Conservation (phyloP, 1,140 invertebrate genomes). For the Palaemon carinicauda region DNA sequence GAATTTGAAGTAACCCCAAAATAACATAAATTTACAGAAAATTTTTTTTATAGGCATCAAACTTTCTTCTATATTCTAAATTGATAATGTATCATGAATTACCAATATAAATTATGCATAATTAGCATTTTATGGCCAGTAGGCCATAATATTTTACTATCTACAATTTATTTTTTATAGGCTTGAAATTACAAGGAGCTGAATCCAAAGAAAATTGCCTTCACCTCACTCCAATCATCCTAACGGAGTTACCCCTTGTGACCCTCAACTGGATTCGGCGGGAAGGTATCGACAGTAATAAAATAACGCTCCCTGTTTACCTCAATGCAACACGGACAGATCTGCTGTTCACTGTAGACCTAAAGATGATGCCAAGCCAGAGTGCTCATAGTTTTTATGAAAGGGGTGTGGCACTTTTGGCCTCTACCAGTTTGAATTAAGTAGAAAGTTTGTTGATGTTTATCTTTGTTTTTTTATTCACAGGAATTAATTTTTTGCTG, state of each 20-base stretch:
- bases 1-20: no score
- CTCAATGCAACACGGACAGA: slow-evolving; percentile 95
- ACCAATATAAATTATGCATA: no score
- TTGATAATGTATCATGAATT: no score
- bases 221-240: slow-evolving; percentile 90
- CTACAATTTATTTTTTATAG: slow-evolving; percentile 65
- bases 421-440: slow-evolving; percentile 88
- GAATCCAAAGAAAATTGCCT: slow-evolving; percentile 90
- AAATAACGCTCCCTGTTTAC: slow-evolving; percentile 94
- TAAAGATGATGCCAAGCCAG: slow-evolving; percentile 86
- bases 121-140: no score
- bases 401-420: slow-evolving; percentile 92
- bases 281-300: slow-evolving; percentile 63
- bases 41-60: no score
- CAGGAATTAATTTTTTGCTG: no score
- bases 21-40: no score
- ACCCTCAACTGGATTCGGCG: slow-evolving; percentile 68
- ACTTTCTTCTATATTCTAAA: no score
- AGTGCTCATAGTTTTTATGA: slow-evolving; percentile 95
- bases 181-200: slow-evolving; percentile 93
- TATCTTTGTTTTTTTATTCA: no score
- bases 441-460: no score
- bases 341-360: slow-evolving; percentile 93
- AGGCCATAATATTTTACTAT: no score
- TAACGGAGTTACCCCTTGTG: slow-evolving; percentile 90